Conservation (phyloP, 2,113 vertebrate genomes). For the Thymallus thymallus region DNA sequence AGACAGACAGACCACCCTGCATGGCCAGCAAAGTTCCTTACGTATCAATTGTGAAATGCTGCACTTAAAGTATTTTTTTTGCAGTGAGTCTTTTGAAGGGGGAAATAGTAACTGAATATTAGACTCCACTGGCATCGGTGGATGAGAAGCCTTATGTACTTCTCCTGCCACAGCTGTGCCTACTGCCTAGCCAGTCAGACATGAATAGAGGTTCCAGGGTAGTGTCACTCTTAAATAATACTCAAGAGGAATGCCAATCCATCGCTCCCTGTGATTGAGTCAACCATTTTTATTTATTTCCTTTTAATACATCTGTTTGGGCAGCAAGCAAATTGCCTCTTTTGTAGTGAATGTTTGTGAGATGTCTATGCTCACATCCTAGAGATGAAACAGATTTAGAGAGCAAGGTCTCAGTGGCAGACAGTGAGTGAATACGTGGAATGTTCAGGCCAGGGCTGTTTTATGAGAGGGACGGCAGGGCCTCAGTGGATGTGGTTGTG, state of each 20-base stretch:
- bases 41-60: constrained; percentile 17
- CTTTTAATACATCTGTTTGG: constrained; percentile 19
- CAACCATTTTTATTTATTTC: constrained; percentile 19
- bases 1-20: neutral
- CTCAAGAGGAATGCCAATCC: neutral
- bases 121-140: neutral
- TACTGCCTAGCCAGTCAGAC: no score
- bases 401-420: constrained; percentile 10
- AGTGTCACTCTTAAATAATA: neutral
- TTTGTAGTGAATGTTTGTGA: constrained; percentile 2
- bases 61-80: neutral
- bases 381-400: neutral
- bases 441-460: constrained; percentile 31
- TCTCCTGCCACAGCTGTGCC: neutral
- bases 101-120: no score
- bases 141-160: neutral
- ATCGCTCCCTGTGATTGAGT: neutral
- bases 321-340: constrained; percentile 15
- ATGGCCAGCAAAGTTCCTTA: constrained; percentile 22
- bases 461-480: constrained; percentile 38
- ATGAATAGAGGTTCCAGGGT: constrained; percentile 10
- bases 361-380: neutral
- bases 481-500: constrained; percentile 66
- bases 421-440: neutral
- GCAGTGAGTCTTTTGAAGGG: neutral